Base-by-base conservation (phyloP, 2,797 vertebrate genomes). In the Miopithecus talapoin region DNA sequence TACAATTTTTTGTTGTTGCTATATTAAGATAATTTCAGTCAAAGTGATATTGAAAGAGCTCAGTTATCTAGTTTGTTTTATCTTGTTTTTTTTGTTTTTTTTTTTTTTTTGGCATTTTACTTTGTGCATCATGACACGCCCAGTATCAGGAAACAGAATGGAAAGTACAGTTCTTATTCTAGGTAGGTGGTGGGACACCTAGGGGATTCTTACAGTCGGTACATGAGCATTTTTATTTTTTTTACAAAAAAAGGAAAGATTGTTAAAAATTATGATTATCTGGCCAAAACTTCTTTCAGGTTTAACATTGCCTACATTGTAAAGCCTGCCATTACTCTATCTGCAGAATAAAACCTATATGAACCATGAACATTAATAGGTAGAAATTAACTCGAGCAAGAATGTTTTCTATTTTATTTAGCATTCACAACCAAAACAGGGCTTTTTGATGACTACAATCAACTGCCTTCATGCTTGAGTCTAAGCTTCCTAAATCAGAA, bases 381-480 rank as follows among this genome's bases (percentile, higher is more conserved):
- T 84, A 94, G 80, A 95, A 93, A 93, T 76, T 33, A 87, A 96
- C 70, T 94, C 30, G 13, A 94, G 30, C n/a, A 85, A 95, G 46
- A 83, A 26, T 75, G 68, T 94, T 97, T 97, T 91, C 55, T 83
- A 89, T 95, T 97, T 97, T 94, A 92, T 86, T 97, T 97, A 94
- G 89, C 93, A 96, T 97, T 95, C 97, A 97, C 80, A 88, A 93
- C 74, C 78, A 46, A 97, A 96, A 96, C 74, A 85, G 61, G 83
- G 80, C 96, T 97, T 98, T 98, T 97, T 88, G 92, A 97, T 93
- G 91, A 97, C 79, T 97, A 98, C 98, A 98, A 97, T 98, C 97
- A 95, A 96, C 39, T 70, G 96, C 98, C 97, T 98, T 98, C 94
- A 98, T 98, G 80, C 86, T 89, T 1, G 46, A 94, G 30, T 92